Evolutionary conservation across 2,113 vertebrate species (phyloP), one percentile per base, ranked within the genome.

Genomic region (Catharus bicknelli): DNA sequence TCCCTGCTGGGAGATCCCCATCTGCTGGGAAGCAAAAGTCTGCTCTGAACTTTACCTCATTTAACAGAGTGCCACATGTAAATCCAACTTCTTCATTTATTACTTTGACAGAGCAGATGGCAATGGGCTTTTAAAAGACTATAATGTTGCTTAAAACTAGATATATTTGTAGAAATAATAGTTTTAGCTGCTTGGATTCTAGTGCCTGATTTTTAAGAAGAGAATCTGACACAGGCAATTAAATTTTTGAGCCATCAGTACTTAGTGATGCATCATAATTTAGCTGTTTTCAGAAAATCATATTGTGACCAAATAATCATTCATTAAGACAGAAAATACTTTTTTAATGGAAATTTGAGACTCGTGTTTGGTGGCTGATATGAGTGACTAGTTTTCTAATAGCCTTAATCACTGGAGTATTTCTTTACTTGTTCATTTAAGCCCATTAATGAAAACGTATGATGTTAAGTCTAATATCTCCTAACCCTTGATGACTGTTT

Each of bases 1-100:
- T 95, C 88, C 97, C 97, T 95, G 94, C 96, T 95, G 96, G 94
- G 95, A 97, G 95, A 95, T 96, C 88, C 95, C 95, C 97, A 96
- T 97, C 96, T 98, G 97, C 96, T 93, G 55, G 72, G 77, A 88
- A 89, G 80, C 61, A 88, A 84, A 76, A 63, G 86, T 94, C 92
- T 96, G 82, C 89, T 93, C 91, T 86, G 95, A 96, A 95, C 92
- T 95, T 95, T 86, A 87, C 76, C 73, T 94, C 74, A 94, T 96
- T 96, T 87, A 90, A 64, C 58, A 81, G 67, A 86, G 19, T 90
- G 88, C 69, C 88, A 94, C 90, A 90, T 91, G 84, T 92, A 91
- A 94, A 95, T 91, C 47, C 50, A 89, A 86, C 75, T 96, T 96
- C 83, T 95, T 95, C 83, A 91, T 93, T 80, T 93, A 84, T 92